Percentiles rank a stretch among this genome's conserved stretches.
These are phyloP conservation scores for Odocoileus virginianus DNA, from an alignment of 2,113 vertebrate species.

Conservation along the genomic window DNA sequence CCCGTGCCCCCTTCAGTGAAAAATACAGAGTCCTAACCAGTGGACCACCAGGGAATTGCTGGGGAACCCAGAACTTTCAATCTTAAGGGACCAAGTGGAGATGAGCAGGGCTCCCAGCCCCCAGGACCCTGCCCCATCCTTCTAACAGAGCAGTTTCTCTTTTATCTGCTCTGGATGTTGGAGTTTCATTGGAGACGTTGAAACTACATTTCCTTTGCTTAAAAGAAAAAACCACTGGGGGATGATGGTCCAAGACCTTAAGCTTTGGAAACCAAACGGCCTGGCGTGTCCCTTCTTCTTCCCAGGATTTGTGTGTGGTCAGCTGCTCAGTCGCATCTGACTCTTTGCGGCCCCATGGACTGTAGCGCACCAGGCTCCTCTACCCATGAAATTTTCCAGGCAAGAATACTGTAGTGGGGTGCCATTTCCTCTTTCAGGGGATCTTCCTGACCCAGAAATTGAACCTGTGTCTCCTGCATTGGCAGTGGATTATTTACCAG, in stretches of 20 bases:
- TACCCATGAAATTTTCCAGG: background rate
- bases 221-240: background rate
- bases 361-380: background rate
- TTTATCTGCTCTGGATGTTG: background rate
- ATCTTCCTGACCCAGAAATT: background rate
- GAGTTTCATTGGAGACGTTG: background rate
- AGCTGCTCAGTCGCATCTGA: background rate
- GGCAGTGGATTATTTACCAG: background rate
- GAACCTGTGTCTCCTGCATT: background rate
- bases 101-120: background rate
- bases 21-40: background rate
- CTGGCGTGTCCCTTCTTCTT: background rate
- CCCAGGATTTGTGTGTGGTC: background rate
- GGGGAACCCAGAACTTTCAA: background rate
- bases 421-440: background rate
- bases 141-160: background rate
- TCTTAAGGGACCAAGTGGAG: background rate
- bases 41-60: background rate
- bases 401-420: background rate
- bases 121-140: background rate
- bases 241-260: background rate
- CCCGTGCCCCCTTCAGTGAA: background rate
- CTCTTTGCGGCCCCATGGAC: background rate
- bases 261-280: background rate
- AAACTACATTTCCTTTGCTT: slow-evolving; percentile 34